Evolutionary conservation across 2,888 invertebrate genomes (phyloP).

Genomic region (Pteria penguin): DNA sequence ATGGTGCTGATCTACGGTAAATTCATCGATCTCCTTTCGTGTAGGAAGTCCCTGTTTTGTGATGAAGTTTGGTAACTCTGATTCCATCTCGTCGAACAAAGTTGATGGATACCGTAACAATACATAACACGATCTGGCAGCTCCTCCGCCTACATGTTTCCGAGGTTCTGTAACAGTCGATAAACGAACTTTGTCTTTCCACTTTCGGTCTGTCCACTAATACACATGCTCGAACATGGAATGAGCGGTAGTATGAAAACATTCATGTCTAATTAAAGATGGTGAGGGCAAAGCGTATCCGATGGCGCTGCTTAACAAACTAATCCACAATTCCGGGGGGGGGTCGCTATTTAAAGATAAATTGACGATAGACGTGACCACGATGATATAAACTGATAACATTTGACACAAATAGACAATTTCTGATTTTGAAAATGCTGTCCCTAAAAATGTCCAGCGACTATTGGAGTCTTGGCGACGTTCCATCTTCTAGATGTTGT

Average conservation of each 20-base stretch:
- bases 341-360: constrained; percentile 32
- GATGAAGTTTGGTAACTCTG: constrained; percentile 34
- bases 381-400: constrained; percentile 15
- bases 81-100: constrained; percentile 45
- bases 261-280: neutral
- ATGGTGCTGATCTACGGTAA: constrained; percentile 31
- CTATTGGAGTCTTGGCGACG: neutral
- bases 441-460: constrained; percentile 44
- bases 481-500: too few species aligned
- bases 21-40: constrained; percentile 36
- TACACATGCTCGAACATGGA: constrained; percentile 46
- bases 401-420: constrained; percentile 51
- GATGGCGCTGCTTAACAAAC: constrained; percentile 42
- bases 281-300: constrained; percentile 18
- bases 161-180: constrained; percentile 28
- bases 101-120: constrained; percentile 51
- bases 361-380: constrained; percentile 41
- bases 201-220: constrained; percentile 37
- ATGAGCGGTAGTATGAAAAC: constrained; percentile 32
- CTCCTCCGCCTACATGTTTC: constrained; percentile 38
- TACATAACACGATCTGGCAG: constrained; percentile 38
- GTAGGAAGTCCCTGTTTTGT: constrained; percentile 40
- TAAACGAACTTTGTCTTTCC: constrained; percentile 49
- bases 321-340: constrained; percentile 11
- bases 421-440: constrained; percentile 39